Base-by-base conservation (phyloP, 2,888 invertebrate species). In the Dynastes hyllus region DNA sequence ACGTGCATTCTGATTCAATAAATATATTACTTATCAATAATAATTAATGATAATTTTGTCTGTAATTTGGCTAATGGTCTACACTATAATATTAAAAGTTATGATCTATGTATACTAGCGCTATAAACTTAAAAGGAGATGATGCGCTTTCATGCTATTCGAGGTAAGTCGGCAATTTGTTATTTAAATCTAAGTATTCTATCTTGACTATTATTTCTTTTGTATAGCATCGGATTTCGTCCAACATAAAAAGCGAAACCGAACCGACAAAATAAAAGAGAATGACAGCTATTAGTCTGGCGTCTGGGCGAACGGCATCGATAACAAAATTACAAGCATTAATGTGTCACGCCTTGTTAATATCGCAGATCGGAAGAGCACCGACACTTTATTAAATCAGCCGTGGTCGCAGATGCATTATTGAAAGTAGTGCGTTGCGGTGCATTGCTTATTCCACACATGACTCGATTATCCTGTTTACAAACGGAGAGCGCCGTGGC, bases 381-480 rank as follows among this genome's bases (percentile, higher is more conserved):
- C 67, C 69, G 81, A 82, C 78, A 80, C 83, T 81, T 84, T 84
- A 84, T 84, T 84, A 84, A 84, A 84, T 83, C 84, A 82, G 55
- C 70, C 71, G 61, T 71, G 71, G 77, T 77, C 73, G 77, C 70
- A 71, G 69, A 78, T 78, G 78, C 70, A 71, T 58, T 71, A 71
- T 71, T 70, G 78, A 78, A 78, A 71, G 78, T 71, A 70, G 78
- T 78, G 70, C 70, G 70, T 73, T 73, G 58, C 58, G 58, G 77
- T 58, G 79, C 77, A 87, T 87, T 86, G 86, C 82, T 85, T 86
- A 88, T 88, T 88, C 88, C 81, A 83, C 83, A 86, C 88, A 86
- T 87, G 87, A 84, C 85, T 86, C 85, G 86, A 87, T 86, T 87
- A 87, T 87, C 86, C 87, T 87, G 88, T 88, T 88, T 88, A 88